Evolutionary conservation across 2,113 vertebrate species (phyloP), one percentile per base, ranked within the genome.

Genomic region (Eira barbara): DNA sequence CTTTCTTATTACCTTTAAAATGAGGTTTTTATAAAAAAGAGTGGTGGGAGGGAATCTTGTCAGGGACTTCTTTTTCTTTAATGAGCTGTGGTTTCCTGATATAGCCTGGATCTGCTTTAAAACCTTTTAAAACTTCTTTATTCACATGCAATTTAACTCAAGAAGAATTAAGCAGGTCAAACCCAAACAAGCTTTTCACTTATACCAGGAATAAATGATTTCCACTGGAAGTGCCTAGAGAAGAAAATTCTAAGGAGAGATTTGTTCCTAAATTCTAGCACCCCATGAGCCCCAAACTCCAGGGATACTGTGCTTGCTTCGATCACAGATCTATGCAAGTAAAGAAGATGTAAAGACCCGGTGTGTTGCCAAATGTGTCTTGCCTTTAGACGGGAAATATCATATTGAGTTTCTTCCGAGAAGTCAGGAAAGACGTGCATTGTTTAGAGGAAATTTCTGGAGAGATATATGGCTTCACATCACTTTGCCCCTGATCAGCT

Each of bases 141-240:
- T 96, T 96, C 95, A 88, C 82, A 45, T 69, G n/a, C 34, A 93
- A 57, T 97, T 92, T 88, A 97, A 96, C 83, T 97, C 74, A 36
- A 34, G 59, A 90, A 97, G 79, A 97, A 97, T 96, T 97, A 97
- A 94, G 89, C 86, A 74, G 95, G 92, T 96, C 93, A 95, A 90
- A 95, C 45, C 69, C 89, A 96, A 98, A 97, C 80, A 91, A 88
- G 80, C 81, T 94, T 91, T 95, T 90, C 74, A 88, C 63, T 94
- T 95, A 83, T 65, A 91, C 83, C 61, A 52, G 65, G 92, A 94
- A 97, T 93, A 96, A 97, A 80, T 93, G 36, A 90, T 81, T 97
- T 89, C 73, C 81, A n/a, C 42, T 87, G 49, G 52, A 97, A 97
- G 57, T 45, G 7, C 79, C 85, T 89, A 63, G 52, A 94, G 92